Evolutionary conservation across 2,888 invertebrate species (phyloP), one percentile per base, ranked within the genome.

Genomic region (Agrenia bidenticulata): DNA sequence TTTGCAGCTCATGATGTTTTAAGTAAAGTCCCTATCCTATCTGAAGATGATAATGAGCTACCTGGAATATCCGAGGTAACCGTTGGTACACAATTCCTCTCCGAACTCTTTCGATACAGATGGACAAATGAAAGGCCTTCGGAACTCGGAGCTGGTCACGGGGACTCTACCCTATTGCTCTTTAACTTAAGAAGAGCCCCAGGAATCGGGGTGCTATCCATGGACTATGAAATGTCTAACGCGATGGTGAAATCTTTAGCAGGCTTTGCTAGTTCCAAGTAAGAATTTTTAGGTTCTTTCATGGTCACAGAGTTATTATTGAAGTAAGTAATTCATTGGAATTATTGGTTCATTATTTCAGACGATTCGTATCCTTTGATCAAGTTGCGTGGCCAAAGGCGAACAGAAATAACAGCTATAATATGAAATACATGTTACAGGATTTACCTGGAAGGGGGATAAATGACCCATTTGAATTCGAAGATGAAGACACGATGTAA

Each of bases 391-490:
- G 63, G 63, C 63, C 56, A 2, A 23, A 41, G 1, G 49, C 56
- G 5, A 26, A 26, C 23, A 21, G 37, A 9, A 56, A 42, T 42
- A 27, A n/a, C n/a, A n/a, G n/a, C n/a, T n/a, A 45, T n/a, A 17
- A 49, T 5, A 49, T 13, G 7, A 32, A 56, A 9, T 67, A 53
- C 42, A 67, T 70, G 67, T 21, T 64, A 2, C 5, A 67, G 9
- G 65, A 51, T 21, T 53, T 42, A 1, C 41, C 61, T 21, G 42
- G 24, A 13, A 45, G 49, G 57, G 37, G 66, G 2, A 63, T 71
- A 45, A 1, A 15, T 2, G 66, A 71, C 17, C 68, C 71, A 15
- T 71, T 68, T 56, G 1, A 45, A n/a, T n/a, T n/a, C n/a, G n/a
- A n/a, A n/a, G n/a, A n/a, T n/a, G n/a, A n/a, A n/a, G n/a, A n/a